Conservation (phyloP, 2,113 vertebrate genomes). For the Nannobrachium achirus region DNA sequence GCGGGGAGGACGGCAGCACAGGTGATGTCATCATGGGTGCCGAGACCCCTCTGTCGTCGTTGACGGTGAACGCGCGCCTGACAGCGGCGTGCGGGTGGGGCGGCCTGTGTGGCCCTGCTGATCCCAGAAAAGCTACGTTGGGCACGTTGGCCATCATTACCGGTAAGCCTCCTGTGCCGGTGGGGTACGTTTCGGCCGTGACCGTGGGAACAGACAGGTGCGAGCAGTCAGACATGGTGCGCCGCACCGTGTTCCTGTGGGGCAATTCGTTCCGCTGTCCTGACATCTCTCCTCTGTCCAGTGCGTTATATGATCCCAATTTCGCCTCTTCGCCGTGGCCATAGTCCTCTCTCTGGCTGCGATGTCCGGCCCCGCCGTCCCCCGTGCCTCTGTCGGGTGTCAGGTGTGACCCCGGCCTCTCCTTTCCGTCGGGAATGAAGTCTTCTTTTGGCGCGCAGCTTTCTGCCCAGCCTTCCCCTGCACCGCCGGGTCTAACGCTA, state of each 20-base stretch:
- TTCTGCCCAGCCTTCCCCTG: background rate
- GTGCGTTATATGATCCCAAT: constrained; percentile 2
- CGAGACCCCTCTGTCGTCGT: constrained; percentile 74
- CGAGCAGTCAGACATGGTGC: constrained; percentile 92
- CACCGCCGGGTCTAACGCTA: background rate
- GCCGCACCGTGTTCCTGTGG: constrained; percentile 76
- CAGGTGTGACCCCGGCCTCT: background rate
- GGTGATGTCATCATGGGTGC: constrained; percentile 38
- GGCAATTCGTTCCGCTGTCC: constrained; percentile 54
- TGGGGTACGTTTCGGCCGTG: constrained; percentile 79
- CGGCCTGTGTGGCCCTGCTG: constrained; percentile 44
- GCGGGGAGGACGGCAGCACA: constrained; percentile 69
- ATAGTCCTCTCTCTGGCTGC: constrained; percentile 12
- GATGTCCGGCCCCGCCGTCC: constrained; percentile 6
- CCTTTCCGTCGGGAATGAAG: constrained; percentile 30
- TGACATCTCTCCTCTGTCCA: constrained; percentile 44
- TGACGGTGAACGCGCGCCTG: constrained; percentile 84
- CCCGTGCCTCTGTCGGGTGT: background rate
- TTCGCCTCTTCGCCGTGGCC: constrained; percentile 38
- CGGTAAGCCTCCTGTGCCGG: constrained; percentile 74
- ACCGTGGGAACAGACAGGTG: constrained; percentile 88
- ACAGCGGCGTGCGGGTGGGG: constrained; percentile 74
- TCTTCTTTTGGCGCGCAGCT: constrained; percentile 7
- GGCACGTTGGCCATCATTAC: constrained; percentile 21
- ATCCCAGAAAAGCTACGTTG: constrained; percentile 43